These are phyloP conservation scores for Synanthedon myopaeformis DNA, from an alignment of 2,888 invertebrate genomes.

Conservation along the genomic window DNA sequence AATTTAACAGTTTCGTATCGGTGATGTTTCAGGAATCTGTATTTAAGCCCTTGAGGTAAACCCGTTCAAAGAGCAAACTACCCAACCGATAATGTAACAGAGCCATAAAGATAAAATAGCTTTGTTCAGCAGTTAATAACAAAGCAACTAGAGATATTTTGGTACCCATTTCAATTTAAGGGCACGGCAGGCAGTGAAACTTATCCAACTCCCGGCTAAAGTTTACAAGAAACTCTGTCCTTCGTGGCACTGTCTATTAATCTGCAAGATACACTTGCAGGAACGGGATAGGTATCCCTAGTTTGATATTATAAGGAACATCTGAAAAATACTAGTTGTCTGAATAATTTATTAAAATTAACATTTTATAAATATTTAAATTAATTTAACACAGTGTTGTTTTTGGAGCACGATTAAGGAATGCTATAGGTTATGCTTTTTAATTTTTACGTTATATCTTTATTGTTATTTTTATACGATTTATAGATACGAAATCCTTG, in stretches of 20 bases:
- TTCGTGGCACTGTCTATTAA: slow-evolving; percentile 57
- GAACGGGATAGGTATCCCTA: slow-evolving; percentile 17
- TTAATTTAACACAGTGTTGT: no score
- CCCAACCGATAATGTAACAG: slow-evolving; percentile 4
- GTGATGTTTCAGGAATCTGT: no score
- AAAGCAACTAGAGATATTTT: slow-evolving; percentile 48
- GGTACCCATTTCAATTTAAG: slow-evolving; percentile 62
- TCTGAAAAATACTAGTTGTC: no score
- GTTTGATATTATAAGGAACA: no score
- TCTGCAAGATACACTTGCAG: slow-evolving; percentile 32
- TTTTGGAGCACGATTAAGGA: no score
- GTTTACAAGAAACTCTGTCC: slow-evolving; percentile 59
- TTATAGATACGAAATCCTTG: no score
- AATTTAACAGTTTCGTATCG: no score
- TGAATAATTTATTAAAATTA: no score
- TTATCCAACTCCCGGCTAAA: slow-evolving; percentile 47
- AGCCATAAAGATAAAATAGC: slow-evolving; percentile 15
- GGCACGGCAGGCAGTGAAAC: slow-evolving; percentile 52
- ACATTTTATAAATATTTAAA: no score
- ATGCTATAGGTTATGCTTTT: no score
- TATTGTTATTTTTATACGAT: no score
- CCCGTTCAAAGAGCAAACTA: background rate
- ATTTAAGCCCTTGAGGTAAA: background rate
- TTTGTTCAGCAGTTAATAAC: slow-evolving; percentile 43
- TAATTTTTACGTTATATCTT: no score